A percentile compares a stretch with the other conserved stretches of the same genome.
phyloP scores from a whole-genome alignment of 2,113 vertebrate species.

The Pardalotus punctatus region DNA sequence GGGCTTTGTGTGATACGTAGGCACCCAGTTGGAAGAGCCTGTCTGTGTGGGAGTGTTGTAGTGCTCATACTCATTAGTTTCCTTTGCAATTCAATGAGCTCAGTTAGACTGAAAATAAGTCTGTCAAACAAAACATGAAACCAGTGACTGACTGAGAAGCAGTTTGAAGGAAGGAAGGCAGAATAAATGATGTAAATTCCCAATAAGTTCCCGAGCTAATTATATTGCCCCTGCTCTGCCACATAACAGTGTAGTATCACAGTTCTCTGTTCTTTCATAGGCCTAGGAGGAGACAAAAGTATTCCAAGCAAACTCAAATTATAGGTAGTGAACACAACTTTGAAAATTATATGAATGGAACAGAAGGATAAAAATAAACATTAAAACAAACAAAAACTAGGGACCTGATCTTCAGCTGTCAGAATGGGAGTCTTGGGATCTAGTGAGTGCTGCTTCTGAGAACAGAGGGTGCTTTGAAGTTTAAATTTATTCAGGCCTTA shows the following conservation, averaged over 20 bases:
- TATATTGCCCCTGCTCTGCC: background rate
- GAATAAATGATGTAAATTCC: background rate
- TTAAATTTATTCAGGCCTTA: conserved; percentile 60
- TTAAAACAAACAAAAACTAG: background rate
- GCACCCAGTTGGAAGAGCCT: conserved; percentile 69
- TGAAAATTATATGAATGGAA: background rate
- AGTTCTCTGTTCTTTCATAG: background rate
- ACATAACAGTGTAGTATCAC: background rate
- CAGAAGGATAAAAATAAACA: background rate
- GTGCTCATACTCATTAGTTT: conserved; percentile 68
- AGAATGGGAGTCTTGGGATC: conserved; percentile 48
- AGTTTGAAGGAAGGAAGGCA: background rate
- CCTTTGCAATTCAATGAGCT: conserved; percentile 84
- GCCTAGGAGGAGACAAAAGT: background rate
- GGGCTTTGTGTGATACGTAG: conserved; percentile 34
- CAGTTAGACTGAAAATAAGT: conserved; percentile 74
- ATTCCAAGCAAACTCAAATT: background rate
- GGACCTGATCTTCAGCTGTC: conserved; percentile 42
- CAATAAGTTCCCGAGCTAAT: background rate
- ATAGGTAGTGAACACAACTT: background rate
- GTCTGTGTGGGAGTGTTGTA: conserved; percentile 64
- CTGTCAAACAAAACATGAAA: conserved; percentile 77
- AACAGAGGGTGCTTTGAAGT: conserved; percentile 76
- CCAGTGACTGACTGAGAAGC: background rate
- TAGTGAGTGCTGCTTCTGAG: background rate